A percentile compares a stretch with the other conserved stretches of the same genome.
These are phyloP conservation scores for Passer domesticus DNA, from an alignment of 2,113 vertebrate species.

Conservation along the genomic window DNA sequence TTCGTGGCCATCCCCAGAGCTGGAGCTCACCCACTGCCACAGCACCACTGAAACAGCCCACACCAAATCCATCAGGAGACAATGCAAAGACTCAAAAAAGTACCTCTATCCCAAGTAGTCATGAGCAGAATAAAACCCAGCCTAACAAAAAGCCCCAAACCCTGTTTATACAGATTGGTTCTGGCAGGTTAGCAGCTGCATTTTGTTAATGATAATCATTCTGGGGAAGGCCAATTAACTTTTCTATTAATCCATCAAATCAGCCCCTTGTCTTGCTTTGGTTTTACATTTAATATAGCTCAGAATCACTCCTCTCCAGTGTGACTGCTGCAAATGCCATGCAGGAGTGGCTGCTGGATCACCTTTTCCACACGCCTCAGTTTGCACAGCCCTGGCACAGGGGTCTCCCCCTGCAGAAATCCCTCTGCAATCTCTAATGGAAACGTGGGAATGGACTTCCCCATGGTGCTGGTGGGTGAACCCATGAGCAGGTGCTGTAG, in stretches of 20 bases:
- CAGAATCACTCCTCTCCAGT: background rate
- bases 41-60: background rate
- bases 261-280: background rate
- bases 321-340: background rate
- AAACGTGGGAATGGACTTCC: background rate
- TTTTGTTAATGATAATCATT: conserved; percentile 24
- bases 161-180: background rate
- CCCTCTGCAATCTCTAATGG: background rate
- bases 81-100: background rate
- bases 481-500: background rate
- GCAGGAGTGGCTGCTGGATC: background rate
- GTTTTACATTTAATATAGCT: background rate
- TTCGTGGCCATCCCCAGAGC: background rate
- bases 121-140: background rate
- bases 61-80: background rate
- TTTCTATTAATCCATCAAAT: conserved; percentile 25
- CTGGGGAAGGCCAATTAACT: conserved; percentile 35
- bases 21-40: background rate
- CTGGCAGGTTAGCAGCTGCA: conserved; percentile 26
- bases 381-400: background rate
- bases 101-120: background rate
- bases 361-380: background rate
- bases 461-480: background rate
- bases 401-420: background rate
- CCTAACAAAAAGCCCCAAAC: background rate